A percentile compares a stretch with the other conserved stretches of the same genome.
Conservation (phyloP, 2,113 vertebrate genomes). For the Passer montanus region DNA sequence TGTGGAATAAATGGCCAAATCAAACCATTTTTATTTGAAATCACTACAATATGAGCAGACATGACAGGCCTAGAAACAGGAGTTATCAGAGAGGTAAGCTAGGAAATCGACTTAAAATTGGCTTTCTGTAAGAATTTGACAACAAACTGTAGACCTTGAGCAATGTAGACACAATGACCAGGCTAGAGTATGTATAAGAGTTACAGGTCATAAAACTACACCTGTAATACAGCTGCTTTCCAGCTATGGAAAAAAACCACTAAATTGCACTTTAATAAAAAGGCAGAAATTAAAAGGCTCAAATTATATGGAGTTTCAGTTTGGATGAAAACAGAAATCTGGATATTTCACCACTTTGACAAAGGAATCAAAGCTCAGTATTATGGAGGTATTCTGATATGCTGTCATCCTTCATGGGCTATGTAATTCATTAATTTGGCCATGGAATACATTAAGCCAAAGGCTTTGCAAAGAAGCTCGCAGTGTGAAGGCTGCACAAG, state of each 20-base stretch:
- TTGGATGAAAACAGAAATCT: background rate
- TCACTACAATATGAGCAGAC: background rate
- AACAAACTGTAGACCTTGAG: background rate
- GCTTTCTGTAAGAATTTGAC: background rate
- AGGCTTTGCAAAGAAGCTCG: background rate
- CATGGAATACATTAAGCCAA: background rate
- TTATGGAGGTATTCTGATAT: background rate
- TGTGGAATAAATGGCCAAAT: background rate
- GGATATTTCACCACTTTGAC: background rate
- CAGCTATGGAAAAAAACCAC: background rate
- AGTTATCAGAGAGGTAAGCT: background rate
- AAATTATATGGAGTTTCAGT: background rate
- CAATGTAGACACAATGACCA: background rate
- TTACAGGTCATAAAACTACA: background rate
- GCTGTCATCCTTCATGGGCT: background rate
- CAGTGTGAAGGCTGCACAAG: background rate
- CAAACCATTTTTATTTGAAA: background rate
- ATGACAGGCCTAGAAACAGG: background rate
- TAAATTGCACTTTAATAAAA: background rate
- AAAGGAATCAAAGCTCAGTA: background rate
- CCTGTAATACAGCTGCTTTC: background rate
- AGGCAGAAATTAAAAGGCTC: background rate
- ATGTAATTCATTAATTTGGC: background rate
- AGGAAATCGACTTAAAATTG: background rate
- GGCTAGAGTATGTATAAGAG: background rate